Percentiles rank a stretch among this genome's conserved stretches.
These are phyloP conservation scores for Muntiacus reevesi DNA, from an alignment of 2,113 vertebrate species.

Conservation along the genomic window DNA sequence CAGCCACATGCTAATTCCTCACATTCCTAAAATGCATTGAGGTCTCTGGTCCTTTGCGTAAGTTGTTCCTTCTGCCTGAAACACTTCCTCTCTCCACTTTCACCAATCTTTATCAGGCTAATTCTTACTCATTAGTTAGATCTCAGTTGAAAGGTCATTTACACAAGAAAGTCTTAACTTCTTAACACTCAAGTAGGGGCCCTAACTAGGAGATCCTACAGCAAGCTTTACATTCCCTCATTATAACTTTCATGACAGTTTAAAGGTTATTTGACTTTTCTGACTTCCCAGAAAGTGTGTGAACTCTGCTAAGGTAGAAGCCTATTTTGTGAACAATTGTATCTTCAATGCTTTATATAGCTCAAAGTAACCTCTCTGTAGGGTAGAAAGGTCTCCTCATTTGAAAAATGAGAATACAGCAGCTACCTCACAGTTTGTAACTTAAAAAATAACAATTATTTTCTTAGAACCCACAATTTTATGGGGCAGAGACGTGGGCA, in stretches of 20 bases:
- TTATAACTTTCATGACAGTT: not conserved
- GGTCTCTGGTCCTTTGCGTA: not conserved
- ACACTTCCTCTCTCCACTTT: not conserved
- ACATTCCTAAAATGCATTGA: not conserved
- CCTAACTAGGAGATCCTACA: not conserved
- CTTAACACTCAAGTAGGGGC: not conserved
- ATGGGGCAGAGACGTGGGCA: not conserved
- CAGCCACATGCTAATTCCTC: not conserved
- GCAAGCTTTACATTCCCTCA: not conserved
- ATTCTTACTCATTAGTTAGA: not conserved
- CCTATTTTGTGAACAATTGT: not conserved
- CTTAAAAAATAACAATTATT: not conserved
- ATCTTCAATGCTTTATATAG: not conserved
- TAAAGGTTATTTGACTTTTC: conserved; percentile 19
- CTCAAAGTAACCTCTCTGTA: not conserved
- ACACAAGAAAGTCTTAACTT: not conserved
- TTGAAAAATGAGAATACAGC: conserved; percentile 15
- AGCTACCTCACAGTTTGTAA: not conserved
- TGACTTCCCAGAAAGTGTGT: not conserved
- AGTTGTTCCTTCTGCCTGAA: not conserved
- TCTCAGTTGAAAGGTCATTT: conserved; percentile 4
- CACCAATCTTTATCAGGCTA: not conserved
- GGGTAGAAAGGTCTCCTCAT: not conserved
- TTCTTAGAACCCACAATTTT: not conserved
- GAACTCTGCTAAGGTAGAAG: not conserved